Evolutionary conservation across 2,888 invertebrate species (phyloP).

Genomic region (Synanthedon formicaeformis): DNA sequence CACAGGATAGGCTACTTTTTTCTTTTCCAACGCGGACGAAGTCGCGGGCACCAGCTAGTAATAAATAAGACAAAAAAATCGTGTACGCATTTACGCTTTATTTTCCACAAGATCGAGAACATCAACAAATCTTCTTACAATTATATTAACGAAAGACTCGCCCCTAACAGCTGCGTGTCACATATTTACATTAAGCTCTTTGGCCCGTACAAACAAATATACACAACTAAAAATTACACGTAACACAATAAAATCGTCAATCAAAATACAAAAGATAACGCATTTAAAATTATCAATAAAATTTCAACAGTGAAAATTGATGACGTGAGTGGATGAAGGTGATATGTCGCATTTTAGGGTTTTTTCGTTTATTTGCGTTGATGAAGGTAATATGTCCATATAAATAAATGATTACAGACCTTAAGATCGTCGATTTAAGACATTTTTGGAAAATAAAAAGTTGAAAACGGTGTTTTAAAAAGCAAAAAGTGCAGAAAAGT

Average conservation of each 20-base stretch:
- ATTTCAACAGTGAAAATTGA: slow-evolving; percentile 50
- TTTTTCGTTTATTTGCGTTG: no score
- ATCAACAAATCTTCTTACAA: slow-evolving; percentile 70
- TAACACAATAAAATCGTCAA: slow-evolving; percentile 47
- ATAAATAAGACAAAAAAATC: neutral
- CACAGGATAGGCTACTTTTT: no score
- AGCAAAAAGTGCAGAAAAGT: no score
- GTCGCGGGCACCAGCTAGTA: no score
- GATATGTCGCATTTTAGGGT: no score
- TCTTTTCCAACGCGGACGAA: no score
- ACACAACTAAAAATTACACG: slow-evolving; percentile 35
- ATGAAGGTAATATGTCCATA: no score
- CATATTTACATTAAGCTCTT: slow-evolving; percentile 68
- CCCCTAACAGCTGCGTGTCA: slow-evolving; percentile 35
- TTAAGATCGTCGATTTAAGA: no score
- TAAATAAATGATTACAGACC: no score
- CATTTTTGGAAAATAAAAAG: no score
- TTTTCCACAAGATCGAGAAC: slow-evolving; percentile 68
- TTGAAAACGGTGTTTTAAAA: no score
- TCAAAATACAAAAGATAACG: slow-evolving; percentile 46
- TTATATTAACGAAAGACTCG: slow-evolving; percentile 61
- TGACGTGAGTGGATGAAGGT: no score
- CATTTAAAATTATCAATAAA: slow-evolving; percentile 64
- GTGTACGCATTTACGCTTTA: slow-evolving; percentile 49
- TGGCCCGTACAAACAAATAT: slow-evolving; percentile 62